Conservation (phyloP, 1,140 invertebrate genomes). For the Adoxophyes honmai region DNA sequence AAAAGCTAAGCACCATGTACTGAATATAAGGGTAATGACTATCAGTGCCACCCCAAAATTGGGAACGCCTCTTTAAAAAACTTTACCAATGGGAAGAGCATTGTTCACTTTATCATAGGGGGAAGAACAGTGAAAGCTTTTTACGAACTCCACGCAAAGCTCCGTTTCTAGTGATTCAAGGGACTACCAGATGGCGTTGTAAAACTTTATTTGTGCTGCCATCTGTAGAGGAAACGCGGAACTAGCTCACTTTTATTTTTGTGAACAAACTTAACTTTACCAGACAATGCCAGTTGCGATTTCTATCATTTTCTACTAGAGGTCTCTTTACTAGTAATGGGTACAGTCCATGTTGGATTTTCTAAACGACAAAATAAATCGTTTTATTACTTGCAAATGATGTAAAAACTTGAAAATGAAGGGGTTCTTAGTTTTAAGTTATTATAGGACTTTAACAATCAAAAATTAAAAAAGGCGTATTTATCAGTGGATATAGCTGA, state of each 20-base stretch:
- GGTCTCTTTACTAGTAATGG: no score
- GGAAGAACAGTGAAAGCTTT: constrained; percentile 2
- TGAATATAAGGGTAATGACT: background rate
- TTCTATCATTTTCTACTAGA: no score
- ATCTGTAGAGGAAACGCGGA: background rate
- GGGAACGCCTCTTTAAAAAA: constrained; percentile 15
- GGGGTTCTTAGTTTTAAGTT: no score
- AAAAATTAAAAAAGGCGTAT: no score
- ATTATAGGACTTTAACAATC: no score
- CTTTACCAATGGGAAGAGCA: constrained; percentile 8
- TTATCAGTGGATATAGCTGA: no score
- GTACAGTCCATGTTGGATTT: no score
- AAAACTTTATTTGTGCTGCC: background rate
- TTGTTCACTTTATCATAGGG: constrained; percentile 1
- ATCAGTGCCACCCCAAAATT: background rate
- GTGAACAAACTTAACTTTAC: no score
- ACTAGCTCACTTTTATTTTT: background rate
- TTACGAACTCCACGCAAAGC: constrained; percentile 6
- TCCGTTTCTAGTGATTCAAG: background rate
- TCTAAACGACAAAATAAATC: no score
- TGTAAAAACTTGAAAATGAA: no score
- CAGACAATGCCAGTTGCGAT: no score
- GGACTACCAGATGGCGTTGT: constrained; percentile 29
- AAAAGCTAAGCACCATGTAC: background rate
- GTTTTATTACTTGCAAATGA: no score